Percentiles rank a stretch among this genome's conserved stretches.
Conservation (phyloP, 1,140 invertebrate genomes). For the Atta texana region DNA sequence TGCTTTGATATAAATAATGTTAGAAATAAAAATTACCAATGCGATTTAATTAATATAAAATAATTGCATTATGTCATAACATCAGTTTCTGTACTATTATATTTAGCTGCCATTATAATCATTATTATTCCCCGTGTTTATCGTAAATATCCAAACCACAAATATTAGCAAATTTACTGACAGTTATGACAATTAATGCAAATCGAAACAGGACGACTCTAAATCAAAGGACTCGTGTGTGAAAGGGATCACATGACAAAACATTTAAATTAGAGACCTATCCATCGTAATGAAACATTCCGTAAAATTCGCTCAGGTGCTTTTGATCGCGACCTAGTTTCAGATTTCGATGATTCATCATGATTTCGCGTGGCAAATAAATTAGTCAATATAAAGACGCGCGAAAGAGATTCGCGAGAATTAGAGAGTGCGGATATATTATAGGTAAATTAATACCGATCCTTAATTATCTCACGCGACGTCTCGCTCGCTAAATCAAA, state of each 20-base stretch:
- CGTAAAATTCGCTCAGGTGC: constrained; percentile 20
- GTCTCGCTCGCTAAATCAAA: constrained; percentile 25
- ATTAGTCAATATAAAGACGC: constrained; percentile 1
- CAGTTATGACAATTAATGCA: constrained; percentile 53
- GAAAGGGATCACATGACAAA: constrained; percentile 37
- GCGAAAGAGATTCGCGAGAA: constrained; percentile 27
- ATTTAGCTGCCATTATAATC: constrained; percentile 24
- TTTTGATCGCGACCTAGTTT: constrained; percentile 33
- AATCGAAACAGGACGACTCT: constrained; percentile 38
- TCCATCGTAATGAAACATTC: constrained; percentile 41
- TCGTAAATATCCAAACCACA: constrained; percentile 7
- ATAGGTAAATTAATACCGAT: constrained; percentile 26
- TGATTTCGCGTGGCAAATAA: constrained; percentile 46
- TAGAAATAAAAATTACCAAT: constrained; percentile 7
- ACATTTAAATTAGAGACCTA: constrained; percentile 30
- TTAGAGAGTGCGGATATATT: constrained; percentile 1
- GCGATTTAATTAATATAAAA: constrained; percentile 38
- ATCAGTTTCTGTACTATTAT: not conserved
- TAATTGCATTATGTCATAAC: constrained; percentile 19
- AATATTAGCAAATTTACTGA: constrained; percentile 34
- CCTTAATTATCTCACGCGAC: not conserved
- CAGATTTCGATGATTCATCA: constrained; percentile 9
- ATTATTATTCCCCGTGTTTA: constrained; percentile 45
- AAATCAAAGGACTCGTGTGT: constrained; percentile 19
- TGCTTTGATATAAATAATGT: not conserved